Percentiles rank a stretch among this genome's conserved stretches.
These are phyloP conservation scores for Microtus ochrogaster DNA, from an alignment of 2,113 vertebrate genomes.

Conservation along the genomic window DNA sequence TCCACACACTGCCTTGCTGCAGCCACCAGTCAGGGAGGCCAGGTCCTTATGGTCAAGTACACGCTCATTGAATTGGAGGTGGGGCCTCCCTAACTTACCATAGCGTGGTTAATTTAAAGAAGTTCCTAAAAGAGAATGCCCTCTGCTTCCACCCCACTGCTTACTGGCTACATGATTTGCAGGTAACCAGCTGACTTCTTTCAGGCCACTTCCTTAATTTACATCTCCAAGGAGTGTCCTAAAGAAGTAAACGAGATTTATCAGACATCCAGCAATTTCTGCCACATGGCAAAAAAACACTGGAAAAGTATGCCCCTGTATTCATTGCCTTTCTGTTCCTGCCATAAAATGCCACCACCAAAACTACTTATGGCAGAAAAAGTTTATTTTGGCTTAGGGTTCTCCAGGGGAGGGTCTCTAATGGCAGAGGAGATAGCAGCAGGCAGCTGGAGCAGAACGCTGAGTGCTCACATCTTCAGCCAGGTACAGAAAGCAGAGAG, in stretches of 20 bases:
- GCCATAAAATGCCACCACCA: neutral
- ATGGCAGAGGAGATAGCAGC: neutral
- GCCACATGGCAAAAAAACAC: no score
- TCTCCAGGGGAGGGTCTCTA: neutral
- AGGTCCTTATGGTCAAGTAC: neutral
- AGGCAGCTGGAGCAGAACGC: neutral
- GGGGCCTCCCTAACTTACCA: neutral
- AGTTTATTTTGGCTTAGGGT: neutral
- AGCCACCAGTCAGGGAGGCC: no score
- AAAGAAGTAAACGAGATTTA: neutral
- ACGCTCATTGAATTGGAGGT: rapidly evolving
- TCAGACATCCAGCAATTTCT: rapidly evolving
- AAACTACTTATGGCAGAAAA: neutral
- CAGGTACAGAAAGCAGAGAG: neutral
- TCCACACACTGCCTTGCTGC: no score
- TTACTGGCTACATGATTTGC: neutral
- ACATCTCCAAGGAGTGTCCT: neutral
- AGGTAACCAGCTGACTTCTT: neutral
- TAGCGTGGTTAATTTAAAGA: neutral
- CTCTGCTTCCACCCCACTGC: neutral
- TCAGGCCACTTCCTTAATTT: neutral
- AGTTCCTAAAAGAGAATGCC: neutral
- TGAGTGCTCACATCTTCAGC: neutral
- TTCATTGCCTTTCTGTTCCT: neutral
- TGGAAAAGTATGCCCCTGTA: neutral